phyloP scores from a whole-genome alignment of 2,113 vertebrate species.

The Xenopus borealis region DNA sequence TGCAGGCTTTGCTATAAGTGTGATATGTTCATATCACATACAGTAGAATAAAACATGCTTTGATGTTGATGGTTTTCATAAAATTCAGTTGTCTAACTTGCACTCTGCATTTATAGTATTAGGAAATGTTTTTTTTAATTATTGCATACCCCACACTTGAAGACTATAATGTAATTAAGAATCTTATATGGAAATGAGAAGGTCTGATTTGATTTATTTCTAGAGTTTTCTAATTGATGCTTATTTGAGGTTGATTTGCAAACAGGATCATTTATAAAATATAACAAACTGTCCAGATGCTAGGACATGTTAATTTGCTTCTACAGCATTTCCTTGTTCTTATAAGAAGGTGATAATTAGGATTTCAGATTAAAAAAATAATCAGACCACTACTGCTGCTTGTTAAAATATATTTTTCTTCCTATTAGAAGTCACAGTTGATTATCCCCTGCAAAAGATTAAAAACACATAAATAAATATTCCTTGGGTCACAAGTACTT shows the following conservation, averaged over 20 bases:
- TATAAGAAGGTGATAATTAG: conserved; percentile 96
- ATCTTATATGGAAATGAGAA: no score
- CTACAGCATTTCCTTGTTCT: conserved; percentile 82
- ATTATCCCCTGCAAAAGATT: conserved; percentile 61
- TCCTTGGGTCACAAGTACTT: background rate
- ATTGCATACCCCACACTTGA: no score
- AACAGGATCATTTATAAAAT: conserved; percentile 73
- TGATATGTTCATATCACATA: no score
- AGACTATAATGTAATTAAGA: no score
- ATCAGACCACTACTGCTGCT: conserved; percentile 79
- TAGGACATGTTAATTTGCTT: conserved; percentile 90
- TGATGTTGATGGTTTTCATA: no score
- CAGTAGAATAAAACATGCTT: no score
- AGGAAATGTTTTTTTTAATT: background rate
- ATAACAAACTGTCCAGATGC: conserved; percentile 92
- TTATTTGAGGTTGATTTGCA: conserved; percentile 67
- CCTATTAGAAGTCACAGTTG: conserved; percentile 62
- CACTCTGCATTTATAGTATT: no score
- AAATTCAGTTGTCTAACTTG: no score
- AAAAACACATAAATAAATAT: background rate
- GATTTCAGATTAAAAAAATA: conserved; percentile 92
- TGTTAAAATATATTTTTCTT: conserved; percentile 81
- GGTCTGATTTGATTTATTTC: background rate
- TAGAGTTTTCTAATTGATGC: conserved; percentile 51
- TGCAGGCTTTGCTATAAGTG: no score